Percentiles rank a stretch among this genome's conserved stretches.
Evolutionary conservation across 1,140 invertebrate genomes (phyloP).

Genomic region (Papilio dardanus): DNA sequence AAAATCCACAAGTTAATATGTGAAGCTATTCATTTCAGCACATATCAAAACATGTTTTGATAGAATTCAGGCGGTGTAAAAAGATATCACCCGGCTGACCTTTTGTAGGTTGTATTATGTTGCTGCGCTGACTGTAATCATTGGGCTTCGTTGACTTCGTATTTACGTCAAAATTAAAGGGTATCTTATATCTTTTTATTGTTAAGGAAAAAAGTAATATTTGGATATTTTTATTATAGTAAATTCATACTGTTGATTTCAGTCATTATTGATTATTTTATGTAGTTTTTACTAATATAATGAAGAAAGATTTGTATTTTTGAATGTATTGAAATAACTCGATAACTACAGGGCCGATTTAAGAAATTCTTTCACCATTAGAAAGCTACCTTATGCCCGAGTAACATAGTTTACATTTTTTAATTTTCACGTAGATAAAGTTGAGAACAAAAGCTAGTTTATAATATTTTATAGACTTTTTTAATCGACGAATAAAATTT

Average conservation of each 20-base stretch:
- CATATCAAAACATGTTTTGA: conserved; percentile 3
- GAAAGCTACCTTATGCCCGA: too few species aligned
- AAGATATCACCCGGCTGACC: conserved; percentile 1
- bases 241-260: not conserved
- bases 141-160: conserved; percentile 6
- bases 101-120: conserved; percentile 1
- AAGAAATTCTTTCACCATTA: too few species aligned
- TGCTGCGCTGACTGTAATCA: not conserved
- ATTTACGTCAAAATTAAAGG: conserved; percentile 6
- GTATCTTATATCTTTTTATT: not conserved
- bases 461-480: not conserved
- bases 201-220: not conserved
- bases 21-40: not conserved
- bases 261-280: not conserved
- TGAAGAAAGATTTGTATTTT: not conserved
- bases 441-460: too few species aligned
- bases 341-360: too few species aligned
- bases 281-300: not conserved
- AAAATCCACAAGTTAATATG: not conserved
- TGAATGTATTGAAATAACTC: not conserved
- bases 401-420: too few species aligned
- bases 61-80: not conserved
- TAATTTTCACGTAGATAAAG: too few species aligned
- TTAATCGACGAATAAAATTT: not conserved
- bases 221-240: not conserved